Base-by-base conservation (phyloP, 2,113 vertebrate genomes). In the Scatophagus argus region DNA sequence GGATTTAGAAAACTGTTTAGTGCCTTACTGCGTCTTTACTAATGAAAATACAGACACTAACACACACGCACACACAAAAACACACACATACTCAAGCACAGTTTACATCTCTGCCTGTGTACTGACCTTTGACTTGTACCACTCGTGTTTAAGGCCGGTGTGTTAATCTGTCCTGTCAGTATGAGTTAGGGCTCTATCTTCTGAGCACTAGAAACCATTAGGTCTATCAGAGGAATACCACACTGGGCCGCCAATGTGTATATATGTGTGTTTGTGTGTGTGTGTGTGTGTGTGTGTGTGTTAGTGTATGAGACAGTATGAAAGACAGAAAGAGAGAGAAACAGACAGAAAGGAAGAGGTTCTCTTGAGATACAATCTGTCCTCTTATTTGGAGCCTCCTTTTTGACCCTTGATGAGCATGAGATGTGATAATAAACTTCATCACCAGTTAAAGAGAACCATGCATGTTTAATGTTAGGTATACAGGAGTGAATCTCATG, bases 41-140 rank as follows among this genome's bases (percentile, higher is more conserved):
- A 17, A 31, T 23, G 6, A 19, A 70, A 19, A 46, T 3, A 27
- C 23, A 38, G 3, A 32, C n/a, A n/a, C n/a, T n/a, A 1, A 52
- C 21, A 68, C 27, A 25, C 38, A 59, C 17, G n/a, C n/a, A 70
- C 23, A 46, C 5, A 27, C 23, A 38, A 1, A 32, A 1, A 52
- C 21, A 68, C 27, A 25, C 38, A 59, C 17, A 55, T 13, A 63
- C 32, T 67, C n/a, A 73, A 5, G 11, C 17, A 13, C 46, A 51
- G 21, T 65, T 61, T 63, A 41, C 16, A 46, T 27, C 69, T 41
- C 23, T 56, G 16, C 49, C 2, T 77, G 72, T 79, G 62, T 84
- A 76, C 58, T 87, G 85, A 85, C 82, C 87, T 75, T 78, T 83
- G 82, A 78, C 85, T 55, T 49, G 51, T 55, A 72, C 68, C 72